Conservation (phyloP, 2,113 vertebrate genomes). For the Gallinago paraguaiae region DNA sequence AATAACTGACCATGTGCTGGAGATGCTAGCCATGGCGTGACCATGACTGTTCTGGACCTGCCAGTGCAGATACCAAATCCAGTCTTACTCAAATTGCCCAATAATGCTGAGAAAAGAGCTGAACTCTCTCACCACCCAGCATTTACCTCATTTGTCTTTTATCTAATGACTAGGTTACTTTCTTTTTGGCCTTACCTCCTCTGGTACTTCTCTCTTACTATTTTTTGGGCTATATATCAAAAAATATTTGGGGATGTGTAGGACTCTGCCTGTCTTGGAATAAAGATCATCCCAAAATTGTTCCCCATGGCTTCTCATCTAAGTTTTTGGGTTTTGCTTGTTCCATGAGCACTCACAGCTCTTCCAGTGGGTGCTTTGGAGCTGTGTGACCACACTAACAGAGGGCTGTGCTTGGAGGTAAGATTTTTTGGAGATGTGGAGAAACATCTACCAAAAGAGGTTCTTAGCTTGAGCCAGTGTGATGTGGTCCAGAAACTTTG, state of each 20-base stretch:
- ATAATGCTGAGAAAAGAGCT: background rate
- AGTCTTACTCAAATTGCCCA: background rate
- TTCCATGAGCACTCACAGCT: rapidly evolving
- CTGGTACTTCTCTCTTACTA: background rate
- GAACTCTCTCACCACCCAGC: background rate
- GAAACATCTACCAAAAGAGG: background rate
- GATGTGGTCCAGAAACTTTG: background rate
- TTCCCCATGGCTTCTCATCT: background rate
- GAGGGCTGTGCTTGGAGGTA: background rate
- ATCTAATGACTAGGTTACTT: background rate
- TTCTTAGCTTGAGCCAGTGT: background rate
- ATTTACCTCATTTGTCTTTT: background rate
- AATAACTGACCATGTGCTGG: background rate
- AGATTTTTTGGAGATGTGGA: background rate
- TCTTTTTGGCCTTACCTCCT: background rate
- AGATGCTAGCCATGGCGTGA: background rate
- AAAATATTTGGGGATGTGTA: background rate
- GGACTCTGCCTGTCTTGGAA: background rate
- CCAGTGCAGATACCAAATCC: background rate
- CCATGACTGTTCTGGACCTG: background rate
- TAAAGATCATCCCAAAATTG: background rate
- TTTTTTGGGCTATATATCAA: background rate
- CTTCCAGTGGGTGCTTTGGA: background rate
- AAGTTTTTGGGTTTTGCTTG: background rate
- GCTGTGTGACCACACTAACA: background rate